Evolutionary conservation across 2,888 invertebrate species (phyloP), one percentile per base, ranked within the genome.

Genomic region (Acleris literana): DNA sequence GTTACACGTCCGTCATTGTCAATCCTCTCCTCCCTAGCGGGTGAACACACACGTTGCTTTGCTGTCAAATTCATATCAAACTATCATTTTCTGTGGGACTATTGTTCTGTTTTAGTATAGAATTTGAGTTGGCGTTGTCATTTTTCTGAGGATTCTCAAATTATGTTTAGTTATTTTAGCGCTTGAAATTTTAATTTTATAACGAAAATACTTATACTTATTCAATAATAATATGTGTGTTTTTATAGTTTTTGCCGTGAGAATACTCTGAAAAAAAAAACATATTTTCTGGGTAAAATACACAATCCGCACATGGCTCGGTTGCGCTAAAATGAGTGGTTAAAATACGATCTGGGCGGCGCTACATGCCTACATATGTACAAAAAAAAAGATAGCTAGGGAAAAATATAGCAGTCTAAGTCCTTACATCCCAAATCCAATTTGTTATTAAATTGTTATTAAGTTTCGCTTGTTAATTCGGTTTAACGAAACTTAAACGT

Each of bases 401-500:
- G 13, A 18, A 11, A 20, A 64, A 17, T 5, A 16, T 3, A 22
- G 17, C 39, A 25, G 11, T 11, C 46, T 59, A 25, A 52, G 48
- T 58, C 54, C 48, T 64, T 53, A 54, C 44, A 25, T 25, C 52
- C 33, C 33, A 17, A 65, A 62, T 49, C 69, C 48, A 46, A 68
- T 63, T 68, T 61, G 46, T 57, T 57, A 62, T 61, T 61, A 57
- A 64, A 57, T 64, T 25, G 52, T 52, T 51, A 64, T 60, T 52
- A 46, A 57, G 52, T 57, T 63, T 25, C 46, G 44, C 48, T 39
- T 52, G 55, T 51, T 48, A 46, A 78, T 72, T 76, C 72, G 72
- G 73, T 73, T 79, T 77, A 81, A 80, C 76, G 74, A 75, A 79
- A 80, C 78, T 81, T 76, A 73, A 79, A 75, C 73, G 80, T 80